Evolutionary conservation across 30 jellyfish, hydroid and myxozoan genomes (phyloP).

Genomic region (Pseudorhiza aurosa): DNA sequence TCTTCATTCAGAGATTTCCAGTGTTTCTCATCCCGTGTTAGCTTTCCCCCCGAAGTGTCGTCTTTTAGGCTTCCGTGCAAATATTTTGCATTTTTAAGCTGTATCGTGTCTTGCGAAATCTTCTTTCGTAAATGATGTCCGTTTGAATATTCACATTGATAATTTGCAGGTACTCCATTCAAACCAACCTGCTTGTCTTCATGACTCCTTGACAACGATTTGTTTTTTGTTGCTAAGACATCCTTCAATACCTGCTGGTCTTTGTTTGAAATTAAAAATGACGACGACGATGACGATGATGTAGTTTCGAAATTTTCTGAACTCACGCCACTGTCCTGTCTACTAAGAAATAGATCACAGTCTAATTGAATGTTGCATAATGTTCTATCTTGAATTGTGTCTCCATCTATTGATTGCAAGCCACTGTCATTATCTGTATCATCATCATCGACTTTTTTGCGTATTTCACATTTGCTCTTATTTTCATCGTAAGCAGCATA

Average conservation of each 20-base stretch:
- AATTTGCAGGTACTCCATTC: slow-evolving; percentile 30
- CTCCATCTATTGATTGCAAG: slow-evolving; percentile 69
- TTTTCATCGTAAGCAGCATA: slow-evolving; percentile 51
- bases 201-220: slow-evolving; percentile 42
- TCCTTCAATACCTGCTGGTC: slow-evolving; percentile 2
- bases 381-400: slow-evolving; percentile 26
- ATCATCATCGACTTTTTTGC: slow-evolving; percentile 18
- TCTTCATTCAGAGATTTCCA: no score
- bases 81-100: not conserved
- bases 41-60: no score
- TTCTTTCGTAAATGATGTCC: not conserved
- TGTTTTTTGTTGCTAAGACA: slow-evolving; percentile 60
- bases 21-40: no score
- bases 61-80: no score
- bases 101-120: not conserved
- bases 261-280: slow-evolving; percentile 11
- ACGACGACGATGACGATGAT: slow-evolving; percentile 48
- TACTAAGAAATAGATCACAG: not conserved
- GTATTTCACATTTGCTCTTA: slow-evolving; percentile 2
- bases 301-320: no score
- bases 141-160: not conserved
- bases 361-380: not conserved
- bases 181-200: slow-evolving; percentile 38
- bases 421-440: slow-evolving; percentile 79
- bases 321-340: slow-evolving; percentile 71